Base-by-base conservation (phyloP, 2,113 vertebrate species). In the Nestor notabilis region DNA sequence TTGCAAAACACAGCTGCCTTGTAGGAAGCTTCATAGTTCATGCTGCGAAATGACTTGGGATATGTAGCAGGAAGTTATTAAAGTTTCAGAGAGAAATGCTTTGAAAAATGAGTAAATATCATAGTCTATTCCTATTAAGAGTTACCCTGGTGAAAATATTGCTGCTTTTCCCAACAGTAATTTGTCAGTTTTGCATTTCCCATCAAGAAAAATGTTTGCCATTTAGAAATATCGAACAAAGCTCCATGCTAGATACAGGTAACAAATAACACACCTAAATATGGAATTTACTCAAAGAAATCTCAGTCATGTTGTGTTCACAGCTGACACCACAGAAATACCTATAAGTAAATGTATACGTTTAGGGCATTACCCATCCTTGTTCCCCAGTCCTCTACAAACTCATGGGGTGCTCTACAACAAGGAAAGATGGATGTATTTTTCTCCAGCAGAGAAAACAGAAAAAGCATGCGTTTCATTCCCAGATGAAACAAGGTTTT, bases 111-210 rank as follows among this genome's bases (percentile, higher is more conserved):
- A 47, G 68, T 37, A 49, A 70, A 77, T 93, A 69, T 84, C 76
- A 79, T 31, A n/a, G 69, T 82, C 93, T 92, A 70, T 78, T 92
- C 50, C 80, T 95, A 89, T 80, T 83, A 84, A 89, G 87, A 55
- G 60, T 82, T 71, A 86, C 90, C 52, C 88, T 71, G 61, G 69
- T 82, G 65, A 95, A 96, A 93, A 87, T 52, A 78, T 71, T 0
- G 1, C 68, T 68, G 43, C 70, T 71, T 88, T 87, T 83, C 89
- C 65, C 65, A 63, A 83, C 28, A 10, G 69, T 80, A 82, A 44
- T 92, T 95, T 94, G 55, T 86, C 85, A 94, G n/a, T 65, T 52
- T 65, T 64, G 71, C 35, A 14, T 88, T 92, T 90, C 46, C 50
- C 82, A 70, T 71, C 50, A 86, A 49, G 47, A 96, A 71, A 89